Evolutionary conservation across 2,888 invertebrate genomes (phyloP).

Genomic region (Fragum whitleyi): DNA sequence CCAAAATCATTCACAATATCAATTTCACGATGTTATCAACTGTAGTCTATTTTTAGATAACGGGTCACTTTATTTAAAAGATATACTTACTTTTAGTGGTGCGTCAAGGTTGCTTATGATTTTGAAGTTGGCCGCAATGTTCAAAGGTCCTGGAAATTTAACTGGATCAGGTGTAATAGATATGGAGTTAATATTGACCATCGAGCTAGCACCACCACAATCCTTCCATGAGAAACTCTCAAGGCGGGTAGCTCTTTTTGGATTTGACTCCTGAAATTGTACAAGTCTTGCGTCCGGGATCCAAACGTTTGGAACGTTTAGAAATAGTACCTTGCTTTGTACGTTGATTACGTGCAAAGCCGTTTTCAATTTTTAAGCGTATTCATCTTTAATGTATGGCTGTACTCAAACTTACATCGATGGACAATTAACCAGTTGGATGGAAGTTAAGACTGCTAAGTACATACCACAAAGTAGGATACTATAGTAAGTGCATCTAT

Average conservation of each 20-base stretch:
- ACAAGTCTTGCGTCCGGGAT: too few relatives aligned
- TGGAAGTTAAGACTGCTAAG: too few relatives aligned
- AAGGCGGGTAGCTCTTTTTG: conserved; percentile 13
- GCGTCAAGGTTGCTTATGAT: conserved; percentile 47
- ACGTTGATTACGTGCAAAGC: not conserved
- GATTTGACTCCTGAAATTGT: conserved; percentile 18
- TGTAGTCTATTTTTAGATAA: too few relatives aligned
- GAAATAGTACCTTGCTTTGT: not conserved
- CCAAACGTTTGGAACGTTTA: not conserved
- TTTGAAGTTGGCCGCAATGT: conserved; percentile 51
- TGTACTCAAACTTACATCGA: too few relatives aligned
- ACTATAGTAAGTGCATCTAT: too few relatives aligned
- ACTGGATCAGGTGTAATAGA: conserved; percentile 73
- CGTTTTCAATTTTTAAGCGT: not conserved
- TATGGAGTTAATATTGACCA: conserved; percentile 55
- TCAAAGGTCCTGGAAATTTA: conserved; percentile 70
- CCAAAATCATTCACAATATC: too few relatives aligned
- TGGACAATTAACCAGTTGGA: too few relatives aligned
- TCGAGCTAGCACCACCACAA: conserved; percentile 62
- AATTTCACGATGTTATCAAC: too few relatives aligned
- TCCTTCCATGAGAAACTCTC: conserved; percentile 62
- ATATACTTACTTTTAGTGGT: conserved; percentile 40
- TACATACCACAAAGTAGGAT: too few relatives aligned
- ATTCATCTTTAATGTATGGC: not conserved
- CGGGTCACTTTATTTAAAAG: too few relatives aligned